Base-by-base conservation (phyloP, 2,113 vertebrate genomes). In the Lamprotornis superbus region DNA sequence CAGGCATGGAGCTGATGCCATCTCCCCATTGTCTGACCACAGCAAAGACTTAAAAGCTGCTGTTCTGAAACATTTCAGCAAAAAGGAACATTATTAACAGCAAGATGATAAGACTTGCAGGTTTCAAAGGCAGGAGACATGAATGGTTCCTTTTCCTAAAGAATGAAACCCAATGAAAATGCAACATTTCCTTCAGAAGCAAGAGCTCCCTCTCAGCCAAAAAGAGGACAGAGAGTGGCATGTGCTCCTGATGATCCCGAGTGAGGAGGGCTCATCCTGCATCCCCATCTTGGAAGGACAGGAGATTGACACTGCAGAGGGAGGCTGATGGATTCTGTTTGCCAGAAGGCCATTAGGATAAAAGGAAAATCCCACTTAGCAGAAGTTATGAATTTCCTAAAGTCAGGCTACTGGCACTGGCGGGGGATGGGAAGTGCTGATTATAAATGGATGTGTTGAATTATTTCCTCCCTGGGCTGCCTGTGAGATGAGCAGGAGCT, bases 131-230 rank as follows among this genome's bases (percentile, higher is more conserved):
- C 81, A 73, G 57, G 70, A 92, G 81, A 76, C 40, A 57, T 76
- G 74, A 93, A 87, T 87, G 84, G 85, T 94, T 93, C 69, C 78
- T 82, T 76, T 93, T 84, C 82, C 65, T 76, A 69, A 85, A 91
- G 74, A 95, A 87, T 49, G 73, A 91, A 91, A 28, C 37, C 24
- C 61, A 60, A 30, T 80, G 89, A 85, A 94, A 94, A 93, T 0
- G 30, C 57, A 69, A 9, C 19, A 25, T 80, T 78, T 94, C 84
- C 87, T 82, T 69, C 93, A 89, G 89, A 53, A 76, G 70, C 17
- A 30, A 28, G 74, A 84, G 69, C 74, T 95, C 40, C n/a, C n/a
- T 83, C 76, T 44, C 50, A 64, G 77, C 65, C 77, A 27, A 63
- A 75, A 87, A 65, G 83, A 84, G 86, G 91, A 60, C 65, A 63